A percentile compares a stretch with the other conserved stretches of the same genome.
Conservation (phyloP, 2,888 invertebrate genomes). For the Acrobasis repandana region DNA sequence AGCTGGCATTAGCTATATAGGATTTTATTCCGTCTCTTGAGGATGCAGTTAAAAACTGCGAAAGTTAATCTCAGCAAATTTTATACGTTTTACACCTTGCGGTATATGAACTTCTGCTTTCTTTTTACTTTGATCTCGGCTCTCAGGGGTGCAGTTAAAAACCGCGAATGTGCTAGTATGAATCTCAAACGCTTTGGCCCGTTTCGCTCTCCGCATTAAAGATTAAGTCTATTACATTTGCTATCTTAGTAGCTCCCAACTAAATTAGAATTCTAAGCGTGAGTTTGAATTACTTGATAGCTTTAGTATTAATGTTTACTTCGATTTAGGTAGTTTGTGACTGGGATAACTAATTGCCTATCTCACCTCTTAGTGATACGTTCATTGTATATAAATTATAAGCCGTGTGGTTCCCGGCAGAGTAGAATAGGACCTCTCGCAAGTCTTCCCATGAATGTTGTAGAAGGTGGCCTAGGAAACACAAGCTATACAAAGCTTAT, state of each 20-base stretch:
- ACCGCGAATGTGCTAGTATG: slow-evolving; percentile 41
- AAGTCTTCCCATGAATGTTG: too few relatives aligned
- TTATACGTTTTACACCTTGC: too few relatives aligned
- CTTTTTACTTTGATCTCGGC: slow-evolving; percentile 1
- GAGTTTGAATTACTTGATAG: slow-evolving; percentile 10
- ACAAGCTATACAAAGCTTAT: too few relatives aligned
- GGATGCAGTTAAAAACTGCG: too few relatives aligned
- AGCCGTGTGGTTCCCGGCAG: too few relatives aligned
- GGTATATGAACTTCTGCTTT: not conserved
- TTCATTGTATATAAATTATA: not conserved
- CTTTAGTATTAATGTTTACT: slow-evolving; percentile 9
- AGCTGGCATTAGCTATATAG: too few relatives aligned
- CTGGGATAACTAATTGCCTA: not conserved
- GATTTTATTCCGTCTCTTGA: too few relatives aligned
- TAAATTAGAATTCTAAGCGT: slow-evolving; percentile 12
- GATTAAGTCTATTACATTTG: slow-evolving; percentile 15
- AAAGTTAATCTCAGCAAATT: too few relatives aligned
- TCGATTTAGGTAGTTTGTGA: slow-evolving; percentile 8
- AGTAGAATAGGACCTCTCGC: too few relatives aligned
- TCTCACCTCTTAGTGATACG: not conserved
- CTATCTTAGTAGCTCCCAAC: slow-evolving; percentile 14
- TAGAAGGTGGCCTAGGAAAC: too few relatives aligned
- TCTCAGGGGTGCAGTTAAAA: slow-evolving; percentile 34
- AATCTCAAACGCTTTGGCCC: slow-evolving; percentile 41
- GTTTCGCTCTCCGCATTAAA: slow-evolving; percentile 10